phyloP scores from a whole-genome alignment of 2,797 vertebrate species.

The Galaxias olidus region DNA sequence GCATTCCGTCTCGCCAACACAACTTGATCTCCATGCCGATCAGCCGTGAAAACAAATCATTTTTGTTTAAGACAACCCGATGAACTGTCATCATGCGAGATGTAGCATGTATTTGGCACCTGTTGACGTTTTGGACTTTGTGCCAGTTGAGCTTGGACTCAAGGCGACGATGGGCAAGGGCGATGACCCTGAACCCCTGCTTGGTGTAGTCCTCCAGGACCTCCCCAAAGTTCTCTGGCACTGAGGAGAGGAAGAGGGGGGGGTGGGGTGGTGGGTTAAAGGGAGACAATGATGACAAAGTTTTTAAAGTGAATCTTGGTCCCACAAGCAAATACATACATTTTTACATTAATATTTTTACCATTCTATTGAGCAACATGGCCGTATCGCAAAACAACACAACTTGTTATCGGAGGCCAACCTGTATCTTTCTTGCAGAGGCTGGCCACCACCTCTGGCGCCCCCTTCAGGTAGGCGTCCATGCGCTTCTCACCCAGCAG shows the following conservation, averaged over 20 bases:
- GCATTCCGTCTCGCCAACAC: too few species aligned
- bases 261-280: too few species aligned
- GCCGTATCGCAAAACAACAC: too few species aligned
- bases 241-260: constrained; percentile 60
- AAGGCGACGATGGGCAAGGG: constrained; percentile 91
- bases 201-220: constrained; percentile 93
- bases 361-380: too few species aligned
- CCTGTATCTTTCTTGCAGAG: constrained; percentile 93
- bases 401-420: constrained; percentile 47
- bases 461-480: constrained; percentile 95
- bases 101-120: constrained; percentile 66
- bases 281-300: constrained; percentile 5
- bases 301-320: too few species aligned
- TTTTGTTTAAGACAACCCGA: too few species aligned
- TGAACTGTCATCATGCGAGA: too few species aligned
- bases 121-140: constrained; percentile 92
- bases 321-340: not conserved
- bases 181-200: constrained; percentile 95
- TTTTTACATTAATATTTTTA: not conserved
- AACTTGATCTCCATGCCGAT: too few species aligned
- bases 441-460: constrained; percentile 90
- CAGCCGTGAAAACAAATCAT: too few species aligned
- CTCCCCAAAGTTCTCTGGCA: constrained; percentile 86
- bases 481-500: constrained; percentile 91
- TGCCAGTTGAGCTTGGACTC: constrained; percentile 96